These are phyloP conservation scores for Leucopsar rothschildi DNA, from an alignment of 2,113 vertebrate species.

Conservation along the genomic window DNA sequence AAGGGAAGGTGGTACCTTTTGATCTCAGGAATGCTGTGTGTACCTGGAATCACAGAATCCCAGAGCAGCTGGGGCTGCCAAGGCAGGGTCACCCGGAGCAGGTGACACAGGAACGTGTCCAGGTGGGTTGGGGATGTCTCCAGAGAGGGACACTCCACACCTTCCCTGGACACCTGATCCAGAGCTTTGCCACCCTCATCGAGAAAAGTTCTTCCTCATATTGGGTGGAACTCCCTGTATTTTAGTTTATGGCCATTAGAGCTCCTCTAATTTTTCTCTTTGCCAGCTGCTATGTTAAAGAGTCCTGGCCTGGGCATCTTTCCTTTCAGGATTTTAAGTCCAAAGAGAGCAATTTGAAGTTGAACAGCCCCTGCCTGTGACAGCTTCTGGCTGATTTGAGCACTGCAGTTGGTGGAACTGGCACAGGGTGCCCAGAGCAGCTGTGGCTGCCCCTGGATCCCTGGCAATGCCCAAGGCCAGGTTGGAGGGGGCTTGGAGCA, in stretches of 20 bases:
- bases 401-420: neutral
- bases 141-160: neutral
- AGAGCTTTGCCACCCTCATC: neutral
- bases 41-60: neutral
- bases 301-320: neutral
- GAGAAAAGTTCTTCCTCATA: neutral
- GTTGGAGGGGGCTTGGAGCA: neutral
- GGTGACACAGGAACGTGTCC: neutral
- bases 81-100: neutral
- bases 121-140: neutral
- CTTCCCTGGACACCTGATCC: neutral
- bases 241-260: neutral
- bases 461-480: neutral
- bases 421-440: neutral
- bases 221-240: neutral
- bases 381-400: neutral
- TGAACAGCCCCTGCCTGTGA: neutral
- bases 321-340: neutral
- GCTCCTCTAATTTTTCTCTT: neutral
- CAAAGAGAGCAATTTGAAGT: neutral
- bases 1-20: neutral
- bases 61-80: neutral
- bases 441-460: neutral
- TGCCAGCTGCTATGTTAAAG: neutral
- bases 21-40: neutral